Evolutionary conservation across 2,113 vertebrate genomes (phyloP), one percentile per base, ranked within the genome.

Genomic region (Bubo scandiacus): DNA sequence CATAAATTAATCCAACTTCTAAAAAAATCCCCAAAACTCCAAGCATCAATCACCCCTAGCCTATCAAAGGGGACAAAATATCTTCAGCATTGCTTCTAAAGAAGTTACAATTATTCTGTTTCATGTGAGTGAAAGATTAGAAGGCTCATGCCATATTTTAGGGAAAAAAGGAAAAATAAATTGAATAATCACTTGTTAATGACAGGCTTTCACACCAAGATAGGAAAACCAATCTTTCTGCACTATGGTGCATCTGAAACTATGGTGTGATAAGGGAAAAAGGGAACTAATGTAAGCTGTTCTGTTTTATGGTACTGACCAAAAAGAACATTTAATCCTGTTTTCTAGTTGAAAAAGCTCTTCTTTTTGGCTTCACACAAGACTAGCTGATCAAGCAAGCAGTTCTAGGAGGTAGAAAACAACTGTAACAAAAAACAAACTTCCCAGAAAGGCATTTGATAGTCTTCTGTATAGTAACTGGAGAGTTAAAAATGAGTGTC

Each of bases 131-230:
- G 45, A 79, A 96, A 88, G 72, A 93, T 91, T 81, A 94, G 40
- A 88, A 84, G 42, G 19, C 34, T 89, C 8, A 27, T 52, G n/a
- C 26, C 12, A 10, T 42, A 67, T 90, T 95, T 92, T 25, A 79
- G 21, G 9, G 21, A 8, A 51, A 83, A 82, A 18, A 30, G 29
- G 13, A 52, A 79, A 90, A 93, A 58, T 38, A 90, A 94, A 94
- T 90, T 55, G 38, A 89, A 92, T 94, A 89, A 92, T 89, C 43
- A 65, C 40, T 85, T 85, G 36, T 43, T 92, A 96, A 94, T 89
- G 40, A 86, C 52, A 79, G 65, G 12, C 57, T 93, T 94, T 94
- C 65, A 92, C 47, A 88, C 8, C 40, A 55, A 74, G 88, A 92
- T 34, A 78, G 47, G n/a, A 86, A 96, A 88, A 55, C 2, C 8